A percentile compares a stretch with the other conserved stretches of the same genome.
Evolutionary conservation across 2,113 vertebrate species (phyloP).

Genomic region (Quiscalus mexicanus): DNA sequence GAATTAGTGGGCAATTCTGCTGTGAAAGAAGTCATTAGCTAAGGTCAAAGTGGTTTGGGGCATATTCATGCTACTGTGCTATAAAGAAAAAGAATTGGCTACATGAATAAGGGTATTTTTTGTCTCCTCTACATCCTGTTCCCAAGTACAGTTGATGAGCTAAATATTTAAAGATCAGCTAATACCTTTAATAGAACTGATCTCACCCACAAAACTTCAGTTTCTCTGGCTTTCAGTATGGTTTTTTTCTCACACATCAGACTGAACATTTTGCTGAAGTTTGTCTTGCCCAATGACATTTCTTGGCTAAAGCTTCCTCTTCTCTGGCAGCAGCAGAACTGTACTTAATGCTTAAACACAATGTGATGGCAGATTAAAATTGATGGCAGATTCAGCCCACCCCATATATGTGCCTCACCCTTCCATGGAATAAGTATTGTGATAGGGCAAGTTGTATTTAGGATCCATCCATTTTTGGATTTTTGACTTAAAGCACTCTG

Average conservation of each 20-base stretch:
- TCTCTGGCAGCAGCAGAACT: slow-evolving; percentile 10
- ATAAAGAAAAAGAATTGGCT: not conserved
- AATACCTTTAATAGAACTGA: not conserved
- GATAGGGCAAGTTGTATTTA: not conserved
- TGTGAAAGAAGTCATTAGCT: not conserved
- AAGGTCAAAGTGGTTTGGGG: not conserved
- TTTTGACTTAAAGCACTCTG: slow-evolving; percentile 32
- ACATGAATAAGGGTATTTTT: not conserved
- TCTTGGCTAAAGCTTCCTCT: slow-evolving; percentile 29
- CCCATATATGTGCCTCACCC: not conserved
- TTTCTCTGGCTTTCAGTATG: not conserved
- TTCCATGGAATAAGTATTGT: not conserved
- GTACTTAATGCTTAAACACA: not conserved
- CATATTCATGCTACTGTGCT: not conserved
- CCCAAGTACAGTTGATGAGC: not conserved
- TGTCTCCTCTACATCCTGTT: not conserved
- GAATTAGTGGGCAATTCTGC: not conserved
- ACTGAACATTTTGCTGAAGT: not conserved
- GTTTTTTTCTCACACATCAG: slow-evolving; percentile 29
- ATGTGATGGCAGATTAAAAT: slow-evolving; percentile 3
- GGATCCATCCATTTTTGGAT: not conserved
- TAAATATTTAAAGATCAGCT: not conserved
- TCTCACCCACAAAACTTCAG: not conserved
- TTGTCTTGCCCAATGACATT: not conserved
- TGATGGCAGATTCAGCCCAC: not conserved